Evolutionary conservation across 2,888 invertebrate genomes (phyloP), one percentile per base, ranked within the genome.

Genomic region (Glomeris marginata): DNA sequence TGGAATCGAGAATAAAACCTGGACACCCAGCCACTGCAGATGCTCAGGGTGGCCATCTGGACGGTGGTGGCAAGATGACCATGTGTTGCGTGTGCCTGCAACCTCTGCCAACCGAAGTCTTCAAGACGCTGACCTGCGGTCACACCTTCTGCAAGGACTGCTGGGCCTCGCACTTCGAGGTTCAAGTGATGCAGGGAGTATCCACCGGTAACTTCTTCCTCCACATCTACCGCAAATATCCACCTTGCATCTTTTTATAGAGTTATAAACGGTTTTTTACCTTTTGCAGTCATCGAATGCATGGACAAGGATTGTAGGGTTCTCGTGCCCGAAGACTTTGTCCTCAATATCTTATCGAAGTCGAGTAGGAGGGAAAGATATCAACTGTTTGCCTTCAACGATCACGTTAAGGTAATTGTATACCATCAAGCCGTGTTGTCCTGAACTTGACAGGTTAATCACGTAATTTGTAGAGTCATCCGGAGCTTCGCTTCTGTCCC

Each of bases 301-400:
- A 98, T 98, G 97, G 90, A 88, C 43, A 81, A 82, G 62, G 84
- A 85, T 56, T 98, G 98, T 71, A 82, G 84, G 65, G 81, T 95
- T 38, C 74, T 92, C 58, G 90, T 86, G n/a, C 90, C 94, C 6
- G 95, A 95, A 72, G 92, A 94, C 68, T 87, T 95, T 74, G 90
- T 92, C 16, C 72, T 92, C 52, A 81, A 81, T 51, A 76, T 91
- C 63, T 75, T 95, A 51, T 78, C 79, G 49, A 82, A 85, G 61
- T 83, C 88, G 38, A 75, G 77, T 43, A 73, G 91, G 64, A 74
- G 90, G 55, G 88, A 91, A 64, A 85, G 88, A 64, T 98, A 95
- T 70, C 90, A 94, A 64, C 85, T 88, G 61, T 90, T 94, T 67
- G 84, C 90, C 63, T 97, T 95, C 68, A 82, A 84, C 64, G 97